Evolutionary conservation across 2,113 vertebrate genomes (phyloP), one percentile per base, ranked within the genome.

Genomic region (Hemichromis elongatus): DNA sequence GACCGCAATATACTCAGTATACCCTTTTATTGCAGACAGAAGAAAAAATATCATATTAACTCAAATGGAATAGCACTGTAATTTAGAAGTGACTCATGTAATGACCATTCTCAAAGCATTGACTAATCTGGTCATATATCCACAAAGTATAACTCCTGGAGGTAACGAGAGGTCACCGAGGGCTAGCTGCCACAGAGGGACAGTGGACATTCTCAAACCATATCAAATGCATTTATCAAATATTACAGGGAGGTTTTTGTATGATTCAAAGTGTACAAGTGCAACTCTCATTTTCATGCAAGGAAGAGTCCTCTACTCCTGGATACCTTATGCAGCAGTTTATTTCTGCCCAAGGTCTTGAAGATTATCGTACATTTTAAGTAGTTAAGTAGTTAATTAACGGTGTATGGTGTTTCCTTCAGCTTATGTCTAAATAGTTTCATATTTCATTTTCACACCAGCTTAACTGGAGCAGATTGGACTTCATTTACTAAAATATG

Each of bases 41-140:
- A 73, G 68, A 50, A 30, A 73, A 73, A 73, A 50, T 2, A 73
- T 50, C 68, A 30, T 50, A 9, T 40, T 57, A 66, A 30, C 28
- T 24, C 3, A 47, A 42, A 47, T n/a, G 11, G 40, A 33, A 16
- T 53, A 59, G 37, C 50, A 0, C 24, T 21, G 53, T 68, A 33
- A 11, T 56, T 78, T 78, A 13, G 30, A 78, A 52, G 18, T 59
- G 33, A 79, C 21, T 81, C 42, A 37, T n/a, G 70, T 54, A 57
- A 56, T 57, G 35, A 50, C 0, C 42, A 30, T 30, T 26, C 42
- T 54, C 13, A 33, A 16, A 75, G 45, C 19, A 80, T 4, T 1
- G 16, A 55, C n/a, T 77, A 30, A 77, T 80, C 9, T 16, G 53
- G 5, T 55, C 68, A 30, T 40, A 66, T 3, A 70, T 26, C 56